Evolutionary conservation across 37 sponge, comb jelly and placozoan genomes (phyloP), one percentile per base, ranked within the genome.

Genomic region (Corticium candelabrum): DNA sequence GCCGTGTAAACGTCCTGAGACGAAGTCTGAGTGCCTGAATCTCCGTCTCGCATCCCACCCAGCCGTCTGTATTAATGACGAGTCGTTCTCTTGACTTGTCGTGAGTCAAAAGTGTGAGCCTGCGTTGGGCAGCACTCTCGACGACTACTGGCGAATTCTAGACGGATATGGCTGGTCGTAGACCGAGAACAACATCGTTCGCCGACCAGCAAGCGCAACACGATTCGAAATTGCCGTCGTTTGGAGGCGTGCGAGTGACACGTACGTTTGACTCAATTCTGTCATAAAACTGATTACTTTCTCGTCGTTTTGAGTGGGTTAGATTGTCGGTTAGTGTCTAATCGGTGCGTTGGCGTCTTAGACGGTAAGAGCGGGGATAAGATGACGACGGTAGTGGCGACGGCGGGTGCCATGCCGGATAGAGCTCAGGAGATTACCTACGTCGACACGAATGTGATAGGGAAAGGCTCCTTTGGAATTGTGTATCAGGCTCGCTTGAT

Each of bases 381-480:
- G 56, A 68, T 91, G 37, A 89, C 82, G 7, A 87, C 86, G 3
- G 96, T 94, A 0, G 41, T 82, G 37, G 99, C 96, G n/a, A 94
- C 99, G 0, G 37, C 90, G 15, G 99, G 99, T 3, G 33, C 82
- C 2, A 81, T 82, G 2, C 96, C 96, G 2, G 99, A 98, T 85
- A 80, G 84, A 2, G 87, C 84, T 68, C 78, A 91, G 57, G 96
- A 98, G 73, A 91, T 98, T 43, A 86, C 79, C 75, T 98, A 95
- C 79, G 84, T 86, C 0, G 90, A 87, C 77, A 41, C 89, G 41
- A 94, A 84, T 74, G 76, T 94, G 73, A 92, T 98, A 3, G 99
- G 99, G 2, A 95, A 86, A 81, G 99, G 99, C 5, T 90, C 91
- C 1, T 94, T 98, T 83, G 99, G 99, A 0, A 86, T 92, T 34